These are phyloP conservation scores for Trachemys scripta DNA, from an alignment of 2,113 vertebrate genomes.

Conservation along the genomic window DNA sequence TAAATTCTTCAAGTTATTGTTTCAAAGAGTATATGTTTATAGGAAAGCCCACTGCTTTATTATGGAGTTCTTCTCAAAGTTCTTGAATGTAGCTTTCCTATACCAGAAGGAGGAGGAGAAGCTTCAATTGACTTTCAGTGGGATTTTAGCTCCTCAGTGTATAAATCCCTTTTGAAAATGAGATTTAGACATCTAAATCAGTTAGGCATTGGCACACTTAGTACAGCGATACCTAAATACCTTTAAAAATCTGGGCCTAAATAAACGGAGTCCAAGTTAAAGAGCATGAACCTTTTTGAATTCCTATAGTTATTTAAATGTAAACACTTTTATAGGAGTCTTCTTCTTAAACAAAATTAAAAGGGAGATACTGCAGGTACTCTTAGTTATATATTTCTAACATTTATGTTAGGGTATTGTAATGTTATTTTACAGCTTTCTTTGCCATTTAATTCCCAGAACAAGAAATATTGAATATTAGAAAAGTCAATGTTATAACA, in stretches of 20 bases:
- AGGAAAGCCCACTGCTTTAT: neutral
- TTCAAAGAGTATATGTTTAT: neutral
- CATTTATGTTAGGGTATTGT: neutral
- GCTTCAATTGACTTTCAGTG: neutral
- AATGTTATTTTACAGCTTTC: neutral
- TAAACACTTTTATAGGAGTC: neutral
- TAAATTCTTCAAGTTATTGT: neutral
- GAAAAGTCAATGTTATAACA: neutral
- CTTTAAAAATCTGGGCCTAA: neutral
- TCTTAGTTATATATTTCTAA: neutral
- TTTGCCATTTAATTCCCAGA: neutral
- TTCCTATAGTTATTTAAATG: neutral
- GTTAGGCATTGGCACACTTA: neutral
- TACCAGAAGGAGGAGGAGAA: neutral
- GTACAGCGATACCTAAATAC: neutral
- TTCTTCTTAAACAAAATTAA: neutral
- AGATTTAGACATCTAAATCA: neutral
- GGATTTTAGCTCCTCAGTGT: neutral
- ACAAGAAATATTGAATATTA: neutral
- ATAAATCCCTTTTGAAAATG: neutral
- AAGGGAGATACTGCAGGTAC: neutral
- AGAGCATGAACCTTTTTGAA: neutral
- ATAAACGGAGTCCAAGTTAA: neutral
- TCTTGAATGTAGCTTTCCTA: neutral
- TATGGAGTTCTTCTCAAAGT: neutral